These are phyloP conservation scores for Asteroscopus sphinx DNA, from an alignment of 2,888 invertebrate species.

Conservation along the genomic window DNA sequence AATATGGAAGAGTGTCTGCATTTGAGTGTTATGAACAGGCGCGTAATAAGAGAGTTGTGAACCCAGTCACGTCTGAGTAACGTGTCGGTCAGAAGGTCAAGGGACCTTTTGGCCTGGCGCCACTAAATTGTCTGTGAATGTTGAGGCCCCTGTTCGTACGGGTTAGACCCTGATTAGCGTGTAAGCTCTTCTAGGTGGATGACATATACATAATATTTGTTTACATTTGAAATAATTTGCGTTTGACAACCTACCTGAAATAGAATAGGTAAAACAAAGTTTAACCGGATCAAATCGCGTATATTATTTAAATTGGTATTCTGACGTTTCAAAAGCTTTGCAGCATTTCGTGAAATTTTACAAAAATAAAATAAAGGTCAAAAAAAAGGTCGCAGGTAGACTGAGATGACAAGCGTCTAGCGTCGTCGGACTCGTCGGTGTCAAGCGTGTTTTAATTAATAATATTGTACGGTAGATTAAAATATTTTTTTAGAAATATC, in stretches of 20 bases:
- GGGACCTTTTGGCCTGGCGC: constrained; percentile 63
- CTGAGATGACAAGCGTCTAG: too few species aligned
- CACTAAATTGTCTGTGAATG: constrained; percentile 74
- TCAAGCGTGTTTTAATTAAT: too few species aligned
- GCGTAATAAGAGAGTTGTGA: constrained; percentile 47
- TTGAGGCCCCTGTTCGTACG: constrained; percentile 58
- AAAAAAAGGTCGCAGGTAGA: too few species aligned
- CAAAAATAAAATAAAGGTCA: too few species aligned
- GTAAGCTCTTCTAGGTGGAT: constrained; percentile 31
- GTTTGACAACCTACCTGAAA: constrained; percentile 10
- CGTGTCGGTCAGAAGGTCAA: constrained; percentile 69
- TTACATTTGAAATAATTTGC: constrained; percentile 31
- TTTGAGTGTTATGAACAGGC: constrained; percentile 32
- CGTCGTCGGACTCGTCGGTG: too few species aligned
- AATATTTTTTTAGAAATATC: too few species aligned
- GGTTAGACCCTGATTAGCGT: constrained; percentile 60
- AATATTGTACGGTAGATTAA: too few species aligned
- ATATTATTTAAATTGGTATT: too few species aligned
- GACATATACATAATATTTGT: constrained; percentile 14
- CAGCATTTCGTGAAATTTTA: too few species aligned
- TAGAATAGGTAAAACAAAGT: too few species aligned
- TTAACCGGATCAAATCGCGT: too few species aligned
- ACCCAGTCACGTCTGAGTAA: constrained; percentile 69
- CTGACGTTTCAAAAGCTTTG: too few species aligned
- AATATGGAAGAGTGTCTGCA: constrained; percentile 39